Base-by-base conservation (phyloP, 2,113 vertebrate species). In the Rallus limicola region DNA sequence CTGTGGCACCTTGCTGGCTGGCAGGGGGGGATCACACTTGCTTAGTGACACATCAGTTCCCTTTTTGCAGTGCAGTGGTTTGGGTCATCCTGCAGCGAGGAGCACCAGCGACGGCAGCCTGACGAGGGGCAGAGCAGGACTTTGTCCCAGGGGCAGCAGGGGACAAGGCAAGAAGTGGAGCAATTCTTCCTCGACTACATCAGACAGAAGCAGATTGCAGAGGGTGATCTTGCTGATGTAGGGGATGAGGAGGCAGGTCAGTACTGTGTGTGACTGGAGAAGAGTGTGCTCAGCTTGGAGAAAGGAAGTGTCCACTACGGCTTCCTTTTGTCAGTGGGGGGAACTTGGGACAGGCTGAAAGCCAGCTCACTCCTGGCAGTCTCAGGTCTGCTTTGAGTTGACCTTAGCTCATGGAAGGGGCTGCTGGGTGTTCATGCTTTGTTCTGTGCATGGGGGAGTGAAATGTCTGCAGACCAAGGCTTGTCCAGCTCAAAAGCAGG, bases 191-290 rank as follows among this genome's bases (percentile, higher is more conserved):
- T 98, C 52, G 98, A 98, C 90, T 98, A 99, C 48, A 10, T 97
- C 70, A 98, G 95, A 50, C 98, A 99, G 97, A 99, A 98, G 95
- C 98, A 97, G 75, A 95, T 99, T 4, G 98, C 99, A 20, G 98
- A 98, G 79, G 99, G 99, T 13, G 92, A 98, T 29, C 87, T 98
- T 52, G 95, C 96, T 1, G 98, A 98, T 33, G 68, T 92, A 1
- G 98, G 97, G 18, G 96, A 95, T 7, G 98, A 98, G 84, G 97
- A 95, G 59, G 60, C 92, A 97, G 97, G 97, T 97, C 63, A 84
- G 97, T 97, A 21, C 76, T 25, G 34, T 21, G 80, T 0, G 0
- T n/a, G 52, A 10, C 55, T 40, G 48, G 34, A 28, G 15, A 36
- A 25, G 52, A 80, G 44, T 25, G 33, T 36, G 50, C 77, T 68